Conservation (phyloP, 1,140 invertebrate genomes). For the Aphis gossypii region DNA sequence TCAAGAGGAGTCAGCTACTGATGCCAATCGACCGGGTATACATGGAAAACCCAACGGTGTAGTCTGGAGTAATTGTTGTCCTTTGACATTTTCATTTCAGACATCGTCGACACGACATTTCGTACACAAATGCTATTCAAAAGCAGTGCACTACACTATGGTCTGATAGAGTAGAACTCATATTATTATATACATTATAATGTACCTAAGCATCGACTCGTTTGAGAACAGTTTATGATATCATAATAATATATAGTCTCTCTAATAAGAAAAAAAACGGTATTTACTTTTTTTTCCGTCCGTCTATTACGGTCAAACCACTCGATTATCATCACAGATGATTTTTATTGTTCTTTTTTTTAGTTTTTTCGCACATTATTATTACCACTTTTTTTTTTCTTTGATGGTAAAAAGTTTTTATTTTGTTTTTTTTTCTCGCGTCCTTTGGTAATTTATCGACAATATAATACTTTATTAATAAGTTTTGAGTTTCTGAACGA, state of each 20-base stretch:
- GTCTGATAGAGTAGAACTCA: background rate
- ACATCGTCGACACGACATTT: background rate
- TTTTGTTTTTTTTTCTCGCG: background rate
- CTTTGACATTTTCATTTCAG: constrained; percentile 34
- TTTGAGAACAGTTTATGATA: background rate
- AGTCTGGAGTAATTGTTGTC: background rate
- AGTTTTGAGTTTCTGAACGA: constrained; percentile 24
- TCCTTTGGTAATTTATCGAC: constrained; percentile 29
- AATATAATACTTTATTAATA: constrained; percentile 41
- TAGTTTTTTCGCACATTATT: background rate
- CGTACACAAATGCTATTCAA: background rate
- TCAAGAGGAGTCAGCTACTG: background rate
- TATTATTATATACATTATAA: background rate
- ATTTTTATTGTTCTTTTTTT: background rate
- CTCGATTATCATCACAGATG: background rate
- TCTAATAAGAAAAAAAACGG: background rate
- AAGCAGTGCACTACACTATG: too few species aligned
- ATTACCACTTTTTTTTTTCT: background rate
- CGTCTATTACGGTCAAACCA: background rate
- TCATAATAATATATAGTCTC: background rate
- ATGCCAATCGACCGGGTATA: background rate
- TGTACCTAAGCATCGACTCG: background rate
- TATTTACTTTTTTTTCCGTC: background rate
- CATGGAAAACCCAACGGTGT: background rate
- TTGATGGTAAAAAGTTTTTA: background rate